Conservation (phyloP, 2,797 vertebrate species). For the Chelon auratus region DNA sequence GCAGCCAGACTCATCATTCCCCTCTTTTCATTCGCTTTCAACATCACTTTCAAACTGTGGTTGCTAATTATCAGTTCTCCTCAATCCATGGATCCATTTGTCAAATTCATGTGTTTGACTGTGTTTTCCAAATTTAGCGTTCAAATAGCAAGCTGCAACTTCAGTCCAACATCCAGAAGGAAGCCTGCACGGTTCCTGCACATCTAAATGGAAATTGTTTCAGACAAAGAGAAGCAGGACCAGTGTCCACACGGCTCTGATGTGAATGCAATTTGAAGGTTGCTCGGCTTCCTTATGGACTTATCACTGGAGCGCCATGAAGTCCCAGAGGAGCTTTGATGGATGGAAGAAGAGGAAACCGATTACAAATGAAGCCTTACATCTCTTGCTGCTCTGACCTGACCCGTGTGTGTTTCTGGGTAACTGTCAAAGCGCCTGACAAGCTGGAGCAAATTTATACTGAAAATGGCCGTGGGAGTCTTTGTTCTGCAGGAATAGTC, state of each 20-base stretch:
- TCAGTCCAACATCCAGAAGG: background rate
- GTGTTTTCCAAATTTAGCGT: conserved; percentile 16
- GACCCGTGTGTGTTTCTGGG: conserved; percentile 41
- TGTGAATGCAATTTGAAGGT: conserved; percentile 30
- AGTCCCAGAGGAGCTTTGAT: conserved; percentile 45
- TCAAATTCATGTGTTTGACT: background rate
- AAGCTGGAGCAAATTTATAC: conserved; percentile 8
- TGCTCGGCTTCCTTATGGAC: conserved; percentile 37
- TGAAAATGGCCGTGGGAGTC: conserved; percentile 31
- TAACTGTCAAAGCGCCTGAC: conserved; percentile 30
- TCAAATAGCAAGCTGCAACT: conserved; percentile 7
- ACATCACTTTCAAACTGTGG: conserved; percentile 33
- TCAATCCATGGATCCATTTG: conserved; percentile 40
- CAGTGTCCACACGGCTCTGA: conserved; percentile 33
- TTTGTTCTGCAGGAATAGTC: conserved; percentile 33
- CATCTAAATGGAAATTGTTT: conserved; percentile 39
- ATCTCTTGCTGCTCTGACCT: conserved; percentile 42
- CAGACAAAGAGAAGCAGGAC: conserved; percentile 29
- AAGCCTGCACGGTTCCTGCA: conserved; percentile 1
- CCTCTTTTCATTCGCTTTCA: conserved; percentile 1
- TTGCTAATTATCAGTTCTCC: conserved; percentile 26
- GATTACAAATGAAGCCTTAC: conserved; percentile 62
- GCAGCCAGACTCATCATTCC: background rate
- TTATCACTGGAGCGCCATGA: conserved; percentile 31
- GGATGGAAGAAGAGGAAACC: conserved; percentile 43